Base-by-base conservation (phyloP, 1,140 invertebrate genomes). In the Nasonia giraulti region DNA sequence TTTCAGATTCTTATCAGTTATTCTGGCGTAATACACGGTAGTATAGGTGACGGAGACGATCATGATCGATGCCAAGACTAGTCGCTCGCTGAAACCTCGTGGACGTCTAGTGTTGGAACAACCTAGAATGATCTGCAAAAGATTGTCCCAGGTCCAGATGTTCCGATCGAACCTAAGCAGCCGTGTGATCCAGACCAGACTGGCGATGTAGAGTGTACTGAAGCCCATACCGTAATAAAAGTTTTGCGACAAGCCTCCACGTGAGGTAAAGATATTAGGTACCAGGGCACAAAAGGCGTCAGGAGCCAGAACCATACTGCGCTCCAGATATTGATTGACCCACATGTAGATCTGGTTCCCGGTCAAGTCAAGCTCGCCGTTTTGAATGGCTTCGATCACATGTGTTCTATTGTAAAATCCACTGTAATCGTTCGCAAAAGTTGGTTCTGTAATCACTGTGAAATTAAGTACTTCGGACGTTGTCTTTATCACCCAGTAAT, bases 281-380 rank as follows among this genome's bases (percentile, higher is more conserved):
- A 82, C 73, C 12, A 86, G 1, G 0, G 85, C 76, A 2, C 86
- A 87, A 66, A 76, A 86, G 0, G 1, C 23, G 7, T 87, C 86
- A 5, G 75, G 20, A 1, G 0, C 11, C 0, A 79, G 0, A 0
- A 81, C 23, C 31, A 69, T 31, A 10, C 40, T 84, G 0, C n/a
- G 33, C 0, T n/a, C 44, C 0, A 80, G 0, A 0, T 47, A 11
- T 55, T 55, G 20, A 1, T 11, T 20, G 12, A 11, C 2, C 2
- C 23, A 33, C 1, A 31, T 1, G 7, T 12, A 0, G 0, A 4
- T 14, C 4, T 37, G 44, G 76, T n/a, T 50, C 2, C 7, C 6
- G 47, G 11, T 0, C 44, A 2, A 14, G n/a, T 74, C 40, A n/a
- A 33, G 5, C 17, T 8, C 17, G 71, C 2, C 2, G 76, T 83